Base-by-base conservation (phyloP, 2,888 invertebrate genomes). In the Xanthorhoe spadicearia region DNA sequence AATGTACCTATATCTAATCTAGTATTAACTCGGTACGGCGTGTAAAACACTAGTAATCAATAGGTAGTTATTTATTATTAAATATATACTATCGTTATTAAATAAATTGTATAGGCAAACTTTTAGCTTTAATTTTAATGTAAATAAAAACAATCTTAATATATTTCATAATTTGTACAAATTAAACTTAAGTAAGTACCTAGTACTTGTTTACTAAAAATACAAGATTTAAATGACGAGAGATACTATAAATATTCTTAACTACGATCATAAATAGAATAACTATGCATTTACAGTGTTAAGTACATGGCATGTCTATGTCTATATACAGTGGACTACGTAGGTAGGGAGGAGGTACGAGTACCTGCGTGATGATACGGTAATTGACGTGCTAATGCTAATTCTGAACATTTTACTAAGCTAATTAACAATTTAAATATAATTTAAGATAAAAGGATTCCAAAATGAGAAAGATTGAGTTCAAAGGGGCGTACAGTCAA, bases 151-250 rank as follows among this genome's bases (percentile, higher is more conserved):
- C 75, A 78, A 72, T 17, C 63, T 56, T 73, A 84, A 87, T 90
- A 87, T 90, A 89, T 85, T 91, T 83, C 83, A 85, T 85, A 82
- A 86, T 91, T 91, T 92, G 89, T 92, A 91, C 90, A 91, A 82
- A 85, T 83, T 84, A 83, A 84, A 83, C 74, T 79, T 72, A 84
- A 83, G 85, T 89, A 87, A 84, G 86, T 89, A 87, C 85, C 86
- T 87, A 88, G 87, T 88, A 90, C 88, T 87, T 74, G 71, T 77
- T 78, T 74, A 83, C 76, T 77, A 74, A 70, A 23, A 74, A 80
- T 77, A 73, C 75, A 80, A 78, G 69, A 75, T 74, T 73, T 75
- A 78, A 84, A 79, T 85, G 87, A 88, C 87, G 77, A 87, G 85
- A 86, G 76, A 77, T 76, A 74, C 76, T 74, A 74, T 60, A 56